phyloP scores from a whole-genome alignment of 2,888 invertebrate genomes.

The Harpalus rufipes region DNA sequence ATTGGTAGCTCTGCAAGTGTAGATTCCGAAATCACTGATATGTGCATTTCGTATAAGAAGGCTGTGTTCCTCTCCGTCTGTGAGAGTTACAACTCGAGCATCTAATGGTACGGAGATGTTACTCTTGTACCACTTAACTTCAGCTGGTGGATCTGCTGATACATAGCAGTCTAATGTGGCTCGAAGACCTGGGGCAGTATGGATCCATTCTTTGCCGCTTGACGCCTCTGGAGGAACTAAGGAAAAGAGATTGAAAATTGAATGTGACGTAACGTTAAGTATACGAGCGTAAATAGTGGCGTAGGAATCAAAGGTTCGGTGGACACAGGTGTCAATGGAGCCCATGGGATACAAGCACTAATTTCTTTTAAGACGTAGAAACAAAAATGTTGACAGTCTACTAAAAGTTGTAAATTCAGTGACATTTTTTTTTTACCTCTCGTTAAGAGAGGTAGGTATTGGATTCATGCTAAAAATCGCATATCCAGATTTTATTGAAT shows the following conservation, averaged over 20 bases:
- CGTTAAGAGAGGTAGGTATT: too few species aligned
- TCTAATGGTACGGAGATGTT: conserved; percentile 80
- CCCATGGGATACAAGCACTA: too few species aligned
- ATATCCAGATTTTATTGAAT: too few species aligned
- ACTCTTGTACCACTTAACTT: conserved; percentile 84
- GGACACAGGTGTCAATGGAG: too few species aligned
- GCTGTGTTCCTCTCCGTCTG: conserved; percentile 80
- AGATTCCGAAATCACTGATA: conserved; percentile 86
- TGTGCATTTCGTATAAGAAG: conserved; percentile 85
- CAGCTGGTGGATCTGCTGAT: conserved; percentile 84
- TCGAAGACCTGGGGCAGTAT: conserved; percentile 85
- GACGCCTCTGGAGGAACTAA: conserved; percentile 88
- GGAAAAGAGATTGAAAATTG: neutral
- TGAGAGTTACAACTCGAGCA: conserved; percentile 76
- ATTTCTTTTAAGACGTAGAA: too few species aligned
- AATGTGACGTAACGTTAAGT: too few species aligned
- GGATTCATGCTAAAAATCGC: too few species aligned
- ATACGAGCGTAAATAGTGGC: too few species aligned
- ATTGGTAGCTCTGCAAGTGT: conserved; percentile 88
- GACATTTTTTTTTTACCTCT: too few species aligned
- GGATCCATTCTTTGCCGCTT: conserved; percentile 84
- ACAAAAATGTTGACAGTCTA: too few species aligned
- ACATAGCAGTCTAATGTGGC: conserved; percentile 85
- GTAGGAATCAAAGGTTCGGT: too few species aligned
- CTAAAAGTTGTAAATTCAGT: too few species aligned